phyloP scores from a whole-genome alignment of 2,113 vertebrate genomes.

The Grus americana region DNA sequence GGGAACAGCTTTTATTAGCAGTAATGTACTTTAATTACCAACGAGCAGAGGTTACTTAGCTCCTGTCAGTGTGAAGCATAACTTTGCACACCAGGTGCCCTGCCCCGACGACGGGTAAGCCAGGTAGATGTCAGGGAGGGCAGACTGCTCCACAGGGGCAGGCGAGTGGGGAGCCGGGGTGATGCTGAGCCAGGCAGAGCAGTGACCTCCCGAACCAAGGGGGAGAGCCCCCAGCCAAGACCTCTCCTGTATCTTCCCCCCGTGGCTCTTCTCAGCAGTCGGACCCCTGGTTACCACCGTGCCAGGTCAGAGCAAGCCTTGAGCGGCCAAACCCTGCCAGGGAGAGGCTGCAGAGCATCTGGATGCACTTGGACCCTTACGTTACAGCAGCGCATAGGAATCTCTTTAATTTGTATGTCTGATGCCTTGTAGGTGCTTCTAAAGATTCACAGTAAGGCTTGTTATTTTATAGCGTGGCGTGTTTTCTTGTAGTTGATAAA shows the following conservation, averaged over 20 bases:
- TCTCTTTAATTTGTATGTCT: background rate
- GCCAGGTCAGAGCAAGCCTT: background rate
- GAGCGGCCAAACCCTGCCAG: background rate
- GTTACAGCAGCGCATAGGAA: background rate
- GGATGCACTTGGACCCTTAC: background rate
- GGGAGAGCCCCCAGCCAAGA: background rate
- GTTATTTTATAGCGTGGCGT: background rate
- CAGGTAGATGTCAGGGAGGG: background rate
- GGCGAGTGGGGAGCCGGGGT: background rate
- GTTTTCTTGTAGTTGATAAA: background rate
- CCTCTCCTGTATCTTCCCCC: background rate
- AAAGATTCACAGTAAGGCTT: background rate
- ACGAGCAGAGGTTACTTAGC: fast-evolving
- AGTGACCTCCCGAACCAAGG: background rate
- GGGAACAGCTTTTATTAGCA: background rate
- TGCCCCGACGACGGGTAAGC: background rate
- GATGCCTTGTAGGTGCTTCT: background rate
- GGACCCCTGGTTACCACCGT: background rate
- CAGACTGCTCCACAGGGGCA: background rate
- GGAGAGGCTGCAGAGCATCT: background rate
- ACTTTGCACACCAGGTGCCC: background rate
- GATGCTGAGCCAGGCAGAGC: background rate
- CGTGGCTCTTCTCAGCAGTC: background rate
- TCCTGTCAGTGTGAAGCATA: background rate
- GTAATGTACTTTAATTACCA: background rate